These are phyloP conservation scores for Stenodera caucasica DNA, from an alignment of 2,888 invertebrate species.

Conservation along the genomic window DNA sequence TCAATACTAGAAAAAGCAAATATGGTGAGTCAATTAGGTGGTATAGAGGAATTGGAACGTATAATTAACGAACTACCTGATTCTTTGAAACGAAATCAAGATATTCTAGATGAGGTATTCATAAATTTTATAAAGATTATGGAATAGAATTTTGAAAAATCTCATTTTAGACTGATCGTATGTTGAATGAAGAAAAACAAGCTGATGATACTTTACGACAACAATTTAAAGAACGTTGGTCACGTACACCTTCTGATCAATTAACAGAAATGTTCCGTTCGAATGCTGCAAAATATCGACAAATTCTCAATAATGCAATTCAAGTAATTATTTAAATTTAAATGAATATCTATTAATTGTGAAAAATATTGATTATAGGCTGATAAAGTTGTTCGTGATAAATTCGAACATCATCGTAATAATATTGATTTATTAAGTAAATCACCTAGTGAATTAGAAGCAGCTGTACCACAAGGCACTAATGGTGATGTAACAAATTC, in stretches of 20 bases:
- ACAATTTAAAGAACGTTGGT: conserved; percentile 94
- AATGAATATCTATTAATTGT: conserved; percentile 13
- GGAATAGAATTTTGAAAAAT: too few species aligned
- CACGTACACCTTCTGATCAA: conserved; percentile 81
- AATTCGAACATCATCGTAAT: conserved; percentile 75
- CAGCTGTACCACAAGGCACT: conserved; percentile 70
- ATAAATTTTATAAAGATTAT: background rate
- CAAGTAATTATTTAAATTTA: conserved; percentile 43
- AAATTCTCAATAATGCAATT: conserved; percentile 90
- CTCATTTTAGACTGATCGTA: conserved; percentile 65
- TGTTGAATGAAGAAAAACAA: conserved; percentile 88
- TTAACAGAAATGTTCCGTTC: conserved; percentile 87
- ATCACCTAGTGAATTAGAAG: conserved; percentile 69
- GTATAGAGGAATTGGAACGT: conserved; percentile 69
- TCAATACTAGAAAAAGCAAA: conserved; percentile 86
- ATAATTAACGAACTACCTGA: conserved; percentile 88
- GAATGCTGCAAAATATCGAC: conserved; percentile 90
- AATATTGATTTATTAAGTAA: conserved; percentile 83
- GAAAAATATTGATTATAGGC: conserved; percentile 56
- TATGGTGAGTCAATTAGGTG: conserved; percentile 76
- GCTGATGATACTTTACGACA: conserved; percentile 84
- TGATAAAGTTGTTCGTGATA: conserved; percentile 83
- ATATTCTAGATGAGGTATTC: conserved; percentile 88
- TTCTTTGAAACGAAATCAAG: conserved; percentile 85
- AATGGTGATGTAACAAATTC: conserved; percentile 59